Evolutionary conservation across 1,140 invertebrate genomes (phyloP), one percentile per base, ranked within the genome.

Genomic region (Chironomus striatipennis): DNA sequence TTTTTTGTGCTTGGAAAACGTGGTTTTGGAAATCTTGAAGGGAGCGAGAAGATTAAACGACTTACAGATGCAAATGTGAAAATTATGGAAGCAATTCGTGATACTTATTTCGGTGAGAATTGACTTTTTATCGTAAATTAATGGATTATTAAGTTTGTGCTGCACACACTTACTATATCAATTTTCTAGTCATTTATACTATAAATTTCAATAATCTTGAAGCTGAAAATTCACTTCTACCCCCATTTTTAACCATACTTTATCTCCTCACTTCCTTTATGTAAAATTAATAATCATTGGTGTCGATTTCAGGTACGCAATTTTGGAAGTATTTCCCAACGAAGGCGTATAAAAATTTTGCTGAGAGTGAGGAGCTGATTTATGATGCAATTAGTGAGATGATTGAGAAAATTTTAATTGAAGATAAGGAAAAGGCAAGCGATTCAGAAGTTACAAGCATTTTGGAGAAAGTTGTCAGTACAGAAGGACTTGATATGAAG

Each of bases 261-360:
- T 34, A 34, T 34, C 1, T 34, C 24, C 24, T 18, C 10, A 20
- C 18, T 21, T 5, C n/a, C n/a, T 70, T 20, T 6, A 8, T 70
- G 0, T 70, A 17, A 34, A 70, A 5, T 10, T 6, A 20, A 20
- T 70, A 6, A 70, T 70, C 3, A 7, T 70, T 20, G 1, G 24
- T 34, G 24, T 20, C 0, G 9, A 18, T 70, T 21, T 70, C 9
- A 70, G 65, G 65, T 0, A 84, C 93, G 21, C 92, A 92, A 0
- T 81, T 93, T 42, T 95, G 93, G 93, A 95, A 95, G 81, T 85
- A 91, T 74, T 86, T 91, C 42, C 87, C 90, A 0, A 93, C 92
- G 0, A 82, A 85, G 21, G 85, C 90, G 0, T 96, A 94, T 79
- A 86, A 84, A 57, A 86, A 89, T 6, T 87, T 94, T 70, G 87